Base-by-base conservation (phyloP, 30 jellyfish, hydroid and myxozoan species). In the Rhopilema esculentum region DNA sequence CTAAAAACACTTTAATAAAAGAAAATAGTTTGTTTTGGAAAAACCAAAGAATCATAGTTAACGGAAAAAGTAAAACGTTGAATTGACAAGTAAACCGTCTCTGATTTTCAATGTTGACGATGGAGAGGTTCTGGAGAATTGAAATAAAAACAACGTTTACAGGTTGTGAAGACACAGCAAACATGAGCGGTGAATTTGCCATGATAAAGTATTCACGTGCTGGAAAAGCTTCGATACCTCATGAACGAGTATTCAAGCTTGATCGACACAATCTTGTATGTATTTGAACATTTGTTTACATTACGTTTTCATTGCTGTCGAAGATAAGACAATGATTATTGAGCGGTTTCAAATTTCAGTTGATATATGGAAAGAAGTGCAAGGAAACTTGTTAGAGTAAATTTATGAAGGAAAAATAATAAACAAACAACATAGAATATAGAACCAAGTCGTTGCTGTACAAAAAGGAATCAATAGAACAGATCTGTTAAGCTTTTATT, bases 131-230 rank as follows among this genome's bases (percentile, higher is more conserved):
- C 6, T 40, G 6, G 6, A 12, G 12, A 40, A 12, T 12, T 40
- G 12, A 40, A 2, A 2, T 40, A 6, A 40, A 6, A 2, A 17
- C 30, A 63, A n/a, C 17, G 17, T 71, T 71, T 48, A 23, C 27
- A 79, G 64, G 49, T 29, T 27, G 66, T 15, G 86, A 73, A 66
- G 84, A 65, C 1, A 85, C 85, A 4, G 94, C 88, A 24, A 23
- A 30, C 27, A 62, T 85, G 80, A 72, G 57, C 66, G 97, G 94
- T 15, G 98, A 93, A 73, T 88, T 82, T 63, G 90, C 97, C 4
- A 93, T 93, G 98, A 93, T 93, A 49, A 93, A 93, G 65, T 93
- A 93, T 84, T 88, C 98, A 23, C 75, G 98, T 18, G 93, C 89
- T 22, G 98, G 98, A 22, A 88, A 86, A 24, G 95, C 88, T 26